Evolutionary conservation across 1,140 invertebrate genomes (phyloP).

Genomic region (Ceratosolen fusciceps): DNA sequence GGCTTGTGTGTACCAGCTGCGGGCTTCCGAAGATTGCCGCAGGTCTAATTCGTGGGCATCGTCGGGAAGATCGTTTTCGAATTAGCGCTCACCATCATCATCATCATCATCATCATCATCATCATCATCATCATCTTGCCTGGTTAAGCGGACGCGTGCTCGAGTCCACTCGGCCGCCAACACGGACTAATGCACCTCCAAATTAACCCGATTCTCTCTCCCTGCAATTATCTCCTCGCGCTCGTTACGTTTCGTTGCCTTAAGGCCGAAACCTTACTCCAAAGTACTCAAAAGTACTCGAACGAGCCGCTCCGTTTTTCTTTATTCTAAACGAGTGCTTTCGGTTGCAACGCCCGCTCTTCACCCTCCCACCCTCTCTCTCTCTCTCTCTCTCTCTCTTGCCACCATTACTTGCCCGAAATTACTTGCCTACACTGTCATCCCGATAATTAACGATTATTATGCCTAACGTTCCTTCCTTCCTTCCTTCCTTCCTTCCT

Average conservation of each 20-base stretch:
- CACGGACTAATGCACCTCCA: slow-evolving; percentile 28
- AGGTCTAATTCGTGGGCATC: slow-evolving; percentile 39
- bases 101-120: no score
- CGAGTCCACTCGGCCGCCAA: neutral
- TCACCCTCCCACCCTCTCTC: no score
- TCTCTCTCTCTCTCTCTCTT: no score
- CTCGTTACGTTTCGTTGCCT: slow-evolving; percentile 4
- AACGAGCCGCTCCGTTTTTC: neutral
- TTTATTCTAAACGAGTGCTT: no score
- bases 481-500: no score
- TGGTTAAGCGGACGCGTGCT: neutral
- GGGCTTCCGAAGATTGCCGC: slow-evolving; percentile 37
- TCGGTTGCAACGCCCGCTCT: no score
- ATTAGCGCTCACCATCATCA: slow-evolving; percentile 40
- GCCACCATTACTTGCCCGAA: no score
- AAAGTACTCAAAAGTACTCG: neutral
- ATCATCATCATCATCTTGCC: no score
- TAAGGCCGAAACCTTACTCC: no score
- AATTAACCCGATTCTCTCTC: slow-evolving; percentile 29
- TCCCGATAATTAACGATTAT: no score
- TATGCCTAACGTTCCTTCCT: no score
- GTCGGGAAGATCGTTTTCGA: slow-evolving; percentile 49
- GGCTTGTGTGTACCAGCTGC: slow-evolving; percentile 46
- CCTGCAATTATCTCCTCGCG: slow-evolving; percentile 30
- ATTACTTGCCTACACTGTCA: no score